Percentiles rank a stretch among this genome's conserved stretches.
Conservation (phyloP, 1,140 invertebrate genomes). For the Bathynomus jamesi region DNA sequence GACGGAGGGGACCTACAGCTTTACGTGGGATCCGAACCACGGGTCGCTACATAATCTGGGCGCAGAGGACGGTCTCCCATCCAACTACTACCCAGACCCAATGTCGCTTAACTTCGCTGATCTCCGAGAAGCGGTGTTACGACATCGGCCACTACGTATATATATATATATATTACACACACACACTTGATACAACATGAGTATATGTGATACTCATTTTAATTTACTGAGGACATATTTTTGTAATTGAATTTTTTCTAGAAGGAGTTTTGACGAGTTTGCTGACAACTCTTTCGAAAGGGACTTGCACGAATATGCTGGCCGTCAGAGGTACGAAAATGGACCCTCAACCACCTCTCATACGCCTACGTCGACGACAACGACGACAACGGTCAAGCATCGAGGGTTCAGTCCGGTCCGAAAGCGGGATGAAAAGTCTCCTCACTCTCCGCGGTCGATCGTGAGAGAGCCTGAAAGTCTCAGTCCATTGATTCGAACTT, state of each 20-base stretch:
- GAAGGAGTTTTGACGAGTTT: conserved; percentile 42
- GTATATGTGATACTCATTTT: too few species aligned
- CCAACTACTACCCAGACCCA: too few species aligned
- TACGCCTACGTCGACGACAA: neutral
- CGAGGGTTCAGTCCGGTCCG: conserved; percentile 37
- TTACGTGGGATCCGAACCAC: too few species aligned
- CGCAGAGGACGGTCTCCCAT: too few species aligned
- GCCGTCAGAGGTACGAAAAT: conserved; percentile 24
- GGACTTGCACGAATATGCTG: conserved; percentile 45
- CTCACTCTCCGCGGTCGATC: conserved; percentile 29
- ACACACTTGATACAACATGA: too few species aligned
- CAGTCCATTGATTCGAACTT: conserved; percentile 19
- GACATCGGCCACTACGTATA: too few species aligned
- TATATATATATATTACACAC: too few species aligned
- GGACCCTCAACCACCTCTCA: conserved; percentile 1
- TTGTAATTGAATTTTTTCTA: conserved; percentile 24
- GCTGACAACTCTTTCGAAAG: conserved; percentile 42
- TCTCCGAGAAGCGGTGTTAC: too few species aligned
- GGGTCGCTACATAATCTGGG: too few species aligned
- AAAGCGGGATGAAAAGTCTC: conserved; percentile 26
- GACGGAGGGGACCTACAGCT: too few species aligned
- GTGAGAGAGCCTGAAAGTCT: conserved; percentile 26
- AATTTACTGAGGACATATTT: too few species aligned
- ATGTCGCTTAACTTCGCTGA: too few species aligned
- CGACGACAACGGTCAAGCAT: conserved; percentile 1